Percentiles rank a stretch among this genome's conserved stretches.
These are phyloP conservation scores for Theocolax elegans DNA, from an alignment of 1,140 invertebrate genomes.

Conservation along the genomic window DNA sequence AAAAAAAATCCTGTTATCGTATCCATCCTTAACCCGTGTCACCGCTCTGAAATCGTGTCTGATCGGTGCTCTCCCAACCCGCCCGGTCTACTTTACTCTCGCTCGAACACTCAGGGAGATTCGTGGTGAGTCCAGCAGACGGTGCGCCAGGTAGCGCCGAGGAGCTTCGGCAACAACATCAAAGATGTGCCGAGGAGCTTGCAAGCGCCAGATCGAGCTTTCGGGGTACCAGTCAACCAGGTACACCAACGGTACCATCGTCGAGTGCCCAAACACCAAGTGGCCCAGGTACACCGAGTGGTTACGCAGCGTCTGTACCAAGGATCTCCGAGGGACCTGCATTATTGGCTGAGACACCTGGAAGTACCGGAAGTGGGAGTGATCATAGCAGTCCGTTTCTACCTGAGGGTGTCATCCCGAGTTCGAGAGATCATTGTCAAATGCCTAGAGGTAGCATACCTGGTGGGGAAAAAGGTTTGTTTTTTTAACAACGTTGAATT, in stretches of 20 bases:
- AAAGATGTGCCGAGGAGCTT: slow-evolving; percentile 14
- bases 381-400: slow-evolving; percentile 68
- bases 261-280: slow-evolving; percentile 48
- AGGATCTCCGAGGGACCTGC: slow-evolving; percentile 60
- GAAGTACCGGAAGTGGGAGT: slow-evolving; percentile 72
- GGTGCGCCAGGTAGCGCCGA: slow-evolving; percentile 53
- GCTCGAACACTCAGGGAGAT: slow-evolving; percentile 58
- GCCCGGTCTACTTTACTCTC: slow-evolving; percentile 32
- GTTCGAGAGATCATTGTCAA: slow-evolving; percentile 53
- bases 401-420: slow-evolving; percentile 46
- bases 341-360: slow-evolving; percentile 67
- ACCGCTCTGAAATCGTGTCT: too few relatives aligned
- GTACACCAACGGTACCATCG: slow-evolving; percentile 40
- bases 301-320: slow-evolving; percentile 52
- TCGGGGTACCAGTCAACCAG: slow-evolving; percentile 9
- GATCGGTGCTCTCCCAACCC: neutral
- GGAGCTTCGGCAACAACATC: slow-evolving; percentile 40
- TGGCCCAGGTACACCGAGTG: slow-evolving; percentile 48
- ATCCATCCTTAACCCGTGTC: too few relatives aligned
- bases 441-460: slow-evolving; percentile 62
- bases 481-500: neutral
- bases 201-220: slow-evolving; percentile 26
- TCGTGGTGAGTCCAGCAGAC: slow-evolving; percentile 66
- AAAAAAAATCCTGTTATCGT: too few relatives aligned
- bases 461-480: slow-evolving; percentile 59